These are phyloP conservation scores for Acrossocheilus fasciatus DNA, from an alignment of 2,797 vertebrate genomes.

Conservation along the genomic window DNA sequence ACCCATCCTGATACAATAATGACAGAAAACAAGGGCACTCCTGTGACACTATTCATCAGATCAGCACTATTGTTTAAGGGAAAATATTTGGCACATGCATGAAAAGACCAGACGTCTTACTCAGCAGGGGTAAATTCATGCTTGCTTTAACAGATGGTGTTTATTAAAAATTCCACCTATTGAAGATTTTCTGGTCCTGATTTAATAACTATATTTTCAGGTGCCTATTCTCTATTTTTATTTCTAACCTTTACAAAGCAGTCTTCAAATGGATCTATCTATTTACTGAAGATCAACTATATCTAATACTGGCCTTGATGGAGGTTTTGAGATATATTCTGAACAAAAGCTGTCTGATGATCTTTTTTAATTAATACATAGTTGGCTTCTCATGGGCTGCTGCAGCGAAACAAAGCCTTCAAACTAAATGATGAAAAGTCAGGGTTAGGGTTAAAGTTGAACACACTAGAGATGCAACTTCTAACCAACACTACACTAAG, in stretches of 20 bases:
- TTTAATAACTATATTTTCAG: constrained; percentile 40
- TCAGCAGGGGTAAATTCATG: constrained; percentile 74
- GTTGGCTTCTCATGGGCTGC: constrained; percentile 23
- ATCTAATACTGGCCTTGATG: constrained; percentile 36
- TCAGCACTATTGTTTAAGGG: constrained; percentile 62
- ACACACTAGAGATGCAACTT: neutral
- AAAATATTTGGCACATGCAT: constrained; percentile 65
- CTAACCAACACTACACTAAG: neutral
- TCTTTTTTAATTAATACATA: constrained; percentile 39
- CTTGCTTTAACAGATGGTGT: constrained; percentile 82
- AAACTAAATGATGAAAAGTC: neutral
- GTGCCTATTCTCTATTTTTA: constrained; percentile 10
- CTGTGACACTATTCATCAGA: constrained; percentile 31
- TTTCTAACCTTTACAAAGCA: constrained; percentile 23
- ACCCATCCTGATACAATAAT: constrained; percentile 23
- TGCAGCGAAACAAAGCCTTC: neutral
- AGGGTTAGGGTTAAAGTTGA: neutral
- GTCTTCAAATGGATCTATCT: constrained; percentile 7
- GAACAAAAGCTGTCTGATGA: constrained; percentile 36
- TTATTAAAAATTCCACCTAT: constrained; percentile 73
- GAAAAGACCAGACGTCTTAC: constrained; percentile 72
- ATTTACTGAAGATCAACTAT: constrained; percentile 13
- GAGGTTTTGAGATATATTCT: constrained; percentile 27
- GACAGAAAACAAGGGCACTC: constrained; percentile 37
- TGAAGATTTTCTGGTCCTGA: constrained; percentile 37